Evolutionary conservation across 2,113 vertebrate genomes (phyloP), one percentile per base, ranked within the genome.

Genomic region (Pan paniscus): DNA sequence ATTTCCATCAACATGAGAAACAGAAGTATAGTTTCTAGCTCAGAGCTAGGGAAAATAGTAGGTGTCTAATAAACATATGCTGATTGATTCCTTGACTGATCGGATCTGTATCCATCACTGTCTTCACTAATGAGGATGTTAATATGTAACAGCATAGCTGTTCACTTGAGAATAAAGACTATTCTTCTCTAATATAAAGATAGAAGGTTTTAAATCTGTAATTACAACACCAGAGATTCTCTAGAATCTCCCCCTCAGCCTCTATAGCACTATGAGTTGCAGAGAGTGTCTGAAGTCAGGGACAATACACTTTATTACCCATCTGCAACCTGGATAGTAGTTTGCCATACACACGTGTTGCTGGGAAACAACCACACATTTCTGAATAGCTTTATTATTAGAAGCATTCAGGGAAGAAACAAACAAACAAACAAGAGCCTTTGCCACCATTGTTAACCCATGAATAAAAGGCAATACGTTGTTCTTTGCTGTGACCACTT

Each of bases 261-360:
- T 75, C 67, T 27, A 8, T 12, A 38, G 8, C 83, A 96, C 80
- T 95, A 68, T 27, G 90, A 73, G 81, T 87, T 98, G 84, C 85
- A 95, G 72, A 68, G 35, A 89, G 38, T 95, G 75, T 83, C 64
- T 97, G 70, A 92, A 97, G 75, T 70, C 83, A 88, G 90, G 94
- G 90, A 72, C 52, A 95, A 94, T 96, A 87, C 96, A 97, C 90
- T 96, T 98, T 98, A 98, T 93, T 96, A 93, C 46, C 96, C 72
- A 93, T 90, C 96, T 97, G 35, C 57, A 76, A n/a, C 55, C 55
- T 46, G 38, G 97, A 96, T 96, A 20, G 9, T 14, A 89, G 4
- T 59, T 84, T 70, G 78, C 95, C 96, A 94, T 95, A 38, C 38
- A 85, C 81, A 93, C 98, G 98, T 95, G 43, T 35, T 89, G 81